Evolutionary conservation across 2,888 invertebrate genomes (phyloP).

Genomic region (Heliconius charithonia): DNA sequence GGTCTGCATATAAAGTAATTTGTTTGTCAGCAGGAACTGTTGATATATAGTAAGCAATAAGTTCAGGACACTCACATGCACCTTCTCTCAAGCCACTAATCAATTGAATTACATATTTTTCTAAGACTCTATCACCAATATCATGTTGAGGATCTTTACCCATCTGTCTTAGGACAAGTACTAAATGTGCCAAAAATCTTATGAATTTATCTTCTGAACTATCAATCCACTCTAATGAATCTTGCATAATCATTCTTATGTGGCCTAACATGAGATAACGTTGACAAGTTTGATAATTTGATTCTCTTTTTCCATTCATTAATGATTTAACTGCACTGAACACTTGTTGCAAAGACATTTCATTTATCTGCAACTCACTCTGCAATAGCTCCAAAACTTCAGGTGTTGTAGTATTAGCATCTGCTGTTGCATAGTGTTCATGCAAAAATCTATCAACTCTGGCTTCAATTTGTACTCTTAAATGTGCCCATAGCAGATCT

Average conservation of each 20-base stretch:
- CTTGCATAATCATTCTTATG: conserved; percentile 88
- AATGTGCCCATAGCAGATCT: conserved; percentile 95
- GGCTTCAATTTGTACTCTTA: conserved; percentile 91
- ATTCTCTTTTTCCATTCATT: conserved; percentile 83
- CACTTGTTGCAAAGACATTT: conserved; percentile 72
- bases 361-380: conserved; percentile 67
- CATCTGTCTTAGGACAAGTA: conserved; percentile 91
- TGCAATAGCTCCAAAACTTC: conserved; percentile 75
- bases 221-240: conserved; percentile 87
- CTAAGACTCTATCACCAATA: conserved; percentile 89
- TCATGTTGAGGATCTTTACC: conserved; percentile 88
- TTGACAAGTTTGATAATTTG: conserved; percentile 90
- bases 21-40: conserved; percentile 85
- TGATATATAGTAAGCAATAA: conserved; percentile 94
- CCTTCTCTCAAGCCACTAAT: conserved; percentile 82
- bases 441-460: conserved; percentile 88
- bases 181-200: conserved; percentile 93
- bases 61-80: conserved; percentile 86
- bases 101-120: conserved; percentile 88
- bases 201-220: conserved; percentile 83
- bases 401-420: conserved; percentile 72
- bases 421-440: conserved; percentile 76
- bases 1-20: conserved; percentile 86
- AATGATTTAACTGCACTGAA: conserved; percentile 76
- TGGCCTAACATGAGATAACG: conserved; percentile 93